Conservation (phyloP, 2,113 vertebrate genomes). For the Azemiops feae region DNA sequence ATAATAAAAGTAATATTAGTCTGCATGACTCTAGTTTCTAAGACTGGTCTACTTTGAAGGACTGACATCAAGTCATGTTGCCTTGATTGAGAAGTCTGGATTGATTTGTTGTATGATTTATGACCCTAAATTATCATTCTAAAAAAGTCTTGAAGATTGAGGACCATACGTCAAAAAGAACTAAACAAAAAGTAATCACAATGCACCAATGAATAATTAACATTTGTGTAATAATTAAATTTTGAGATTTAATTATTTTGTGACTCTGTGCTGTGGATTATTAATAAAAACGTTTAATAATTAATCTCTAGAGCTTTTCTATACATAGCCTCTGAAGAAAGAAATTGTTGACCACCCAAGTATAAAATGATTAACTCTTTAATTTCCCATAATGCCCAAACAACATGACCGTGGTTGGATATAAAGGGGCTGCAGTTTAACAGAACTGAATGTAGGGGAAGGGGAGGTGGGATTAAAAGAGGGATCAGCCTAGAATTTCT, state of each 20-base stretch:
- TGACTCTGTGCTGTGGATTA: neutral
- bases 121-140: neutral
- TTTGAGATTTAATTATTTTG: neutral
- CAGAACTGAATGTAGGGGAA: neutral
- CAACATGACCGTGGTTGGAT: neutral
- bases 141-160: neutral
- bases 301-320: neutral
- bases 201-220: neutral
- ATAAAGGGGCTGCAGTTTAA: neutral
- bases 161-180: neutral
- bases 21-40: neutral
- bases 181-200: neutral
- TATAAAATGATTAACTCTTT: neutral
- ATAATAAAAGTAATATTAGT: neutral
- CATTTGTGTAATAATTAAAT: neutral
- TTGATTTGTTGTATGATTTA: neutral
- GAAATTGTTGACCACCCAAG: neutral
- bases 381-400: neutral
- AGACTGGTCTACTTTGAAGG: neutral
- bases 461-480: no score
- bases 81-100: neutral
- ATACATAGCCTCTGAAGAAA: neutral
- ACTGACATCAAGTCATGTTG: neutral
- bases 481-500: no score
- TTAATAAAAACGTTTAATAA: neutral